Evolutionary conservation across 2,113 vertebrate genomes (phyloP), one percentile per base, ranked within the genome.

Genomic region (Carassius carassius): DNA sequence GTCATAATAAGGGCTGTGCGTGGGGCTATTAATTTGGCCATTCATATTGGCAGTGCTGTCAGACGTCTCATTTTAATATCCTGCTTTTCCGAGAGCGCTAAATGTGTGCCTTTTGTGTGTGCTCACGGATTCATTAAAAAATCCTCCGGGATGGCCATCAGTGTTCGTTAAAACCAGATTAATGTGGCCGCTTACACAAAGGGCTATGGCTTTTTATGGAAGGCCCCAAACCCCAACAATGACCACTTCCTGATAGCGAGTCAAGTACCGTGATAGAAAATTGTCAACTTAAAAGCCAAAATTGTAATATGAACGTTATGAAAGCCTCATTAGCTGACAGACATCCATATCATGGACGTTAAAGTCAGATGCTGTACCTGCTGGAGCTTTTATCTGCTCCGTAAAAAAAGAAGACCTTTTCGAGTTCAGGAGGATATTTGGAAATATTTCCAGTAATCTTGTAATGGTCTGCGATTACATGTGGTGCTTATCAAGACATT

Each of bases 21-120:
- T 67, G 44, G 87, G 80, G 87, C 85, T 88, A 89, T 89, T 89
- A 88, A 88, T 86, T 82, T 78, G 82, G 63, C 86, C 85, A 87
- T 86, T 88, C 87, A 84, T 89, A 84, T 88, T 83, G 69, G 80
- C 56, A 58, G 32, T 77, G 85, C 89, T 88, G 89, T 85, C 87
- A 89, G 87, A 88, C 69, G 47, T 88, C 82, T 87, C 82, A 85
- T 86, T 89, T 86, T 86, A 89, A 89, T 89, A 89, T 89, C 85
- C 86, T 87, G 85, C 76, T 77, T 87, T 84, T 84, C 65, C 29
- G 86, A 78, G 70, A 87, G 77, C 51, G 82, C 84, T 87, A 86
- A 87, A 87, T 13, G 78, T 65, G 79, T 37, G 82, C 82, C 84
- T 82, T 82, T 87, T 89, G 84, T 89, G 88, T 86, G 81, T 84